Conservation (phyloP, 2,888 invertebrate genomes). For the Drosophila neonasuta region DNA sequence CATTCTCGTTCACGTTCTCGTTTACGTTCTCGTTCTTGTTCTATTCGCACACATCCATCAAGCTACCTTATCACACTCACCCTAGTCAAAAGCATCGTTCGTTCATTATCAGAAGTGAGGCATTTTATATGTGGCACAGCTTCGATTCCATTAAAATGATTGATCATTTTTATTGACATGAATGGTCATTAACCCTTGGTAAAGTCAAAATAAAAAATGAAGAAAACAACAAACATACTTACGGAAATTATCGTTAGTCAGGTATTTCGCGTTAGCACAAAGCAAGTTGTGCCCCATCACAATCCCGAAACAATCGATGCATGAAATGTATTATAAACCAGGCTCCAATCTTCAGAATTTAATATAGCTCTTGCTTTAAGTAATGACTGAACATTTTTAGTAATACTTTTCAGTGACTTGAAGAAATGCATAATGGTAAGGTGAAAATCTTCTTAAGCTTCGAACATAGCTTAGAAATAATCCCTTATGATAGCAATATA, state of each 20-base stretch:
- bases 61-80: slow-evolving; percentile 21
- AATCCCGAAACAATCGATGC: slow-evolving; percentile 30
- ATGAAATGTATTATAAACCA: slow-evolving; percentile 26
- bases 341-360: slow-evolving; percentile 16
- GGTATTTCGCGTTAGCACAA: slow-evolving; percentile 45
- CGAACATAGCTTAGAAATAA: not conserved
- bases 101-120: slow-evolving; percentile 16
- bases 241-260: slow-evolving; percentile 64
- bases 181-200: slow-evolving; percentile 48
- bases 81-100: slow-evolving; percentile 16
- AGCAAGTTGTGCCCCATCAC: slow-evolving; percentile 17
- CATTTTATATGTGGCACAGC: not conserved
- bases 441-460: too few species aligned
- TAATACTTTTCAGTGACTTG: too few species aligned
- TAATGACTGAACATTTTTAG: not conserved
- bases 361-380: not conserved
- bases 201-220: slow-evolving; percentile 5
- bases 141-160: slow-evolving; percentile 48
- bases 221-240: slow-evolving; percentile 22
- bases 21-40: too few species aligned
- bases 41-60: slow-evolving; percentile 40
- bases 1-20: slow-evolving; percentile 3
- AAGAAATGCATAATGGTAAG: too few species aligned
- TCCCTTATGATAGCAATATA: not conserved
- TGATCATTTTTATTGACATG: slow-evolving; percentile 74